Evolutionary conservation across 2,888 invertebrate species (phyloP).

Genomic region (Maniola hyperantus): DNA sequence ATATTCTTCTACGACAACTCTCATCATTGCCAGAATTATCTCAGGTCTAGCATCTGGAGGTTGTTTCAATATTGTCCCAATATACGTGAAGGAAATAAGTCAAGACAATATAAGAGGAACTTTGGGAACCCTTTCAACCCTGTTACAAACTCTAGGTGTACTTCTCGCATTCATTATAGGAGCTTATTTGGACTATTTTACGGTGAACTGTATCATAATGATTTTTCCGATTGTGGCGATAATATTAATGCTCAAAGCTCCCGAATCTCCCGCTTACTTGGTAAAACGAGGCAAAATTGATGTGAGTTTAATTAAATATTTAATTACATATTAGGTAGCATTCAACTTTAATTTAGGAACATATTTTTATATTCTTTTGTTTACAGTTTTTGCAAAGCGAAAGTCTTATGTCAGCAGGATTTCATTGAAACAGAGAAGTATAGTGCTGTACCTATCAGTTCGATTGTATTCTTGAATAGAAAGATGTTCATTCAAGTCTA

Average conservation of each 20-base stretch:
- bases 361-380: neutral
- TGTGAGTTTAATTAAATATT: constrained; percentile 45
- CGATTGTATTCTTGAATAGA: neutral
- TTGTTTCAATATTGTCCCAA: constrained; percentile 54
- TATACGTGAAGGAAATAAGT: constrained; percentile 62
- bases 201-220: constrained; percentile 51
- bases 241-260: constrained; percentile 52
- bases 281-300: constrained; percentile 56
- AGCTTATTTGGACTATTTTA: constrained; percentile 55
- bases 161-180: constrained; percentile 57
- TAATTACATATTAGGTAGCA: neutral
- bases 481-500: too few relatives aligned
- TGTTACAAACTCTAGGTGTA: constrained; percentile 54
- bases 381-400: neutral
- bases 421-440: neutral
- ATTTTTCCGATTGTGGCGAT: constrained; percentile 48
- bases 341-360: neutral
- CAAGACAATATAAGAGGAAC: constrained; percentile 57
- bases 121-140: constrained; percentile 49
- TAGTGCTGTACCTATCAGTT: neutral
- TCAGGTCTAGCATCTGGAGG: constrained; percentile 55
- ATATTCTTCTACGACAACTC: constrained; percentile 48
- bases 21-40: constrained; percentile 52
- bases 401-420: neutral
- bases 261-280: constrained; percentile 65